A percentile compares a stretch with the other conserved stretches of the same genome.
Evolutionary conservation across 2,797 vertebrate species (phyloP).

Genomic region (Leuciscus waleckii): DNA sequence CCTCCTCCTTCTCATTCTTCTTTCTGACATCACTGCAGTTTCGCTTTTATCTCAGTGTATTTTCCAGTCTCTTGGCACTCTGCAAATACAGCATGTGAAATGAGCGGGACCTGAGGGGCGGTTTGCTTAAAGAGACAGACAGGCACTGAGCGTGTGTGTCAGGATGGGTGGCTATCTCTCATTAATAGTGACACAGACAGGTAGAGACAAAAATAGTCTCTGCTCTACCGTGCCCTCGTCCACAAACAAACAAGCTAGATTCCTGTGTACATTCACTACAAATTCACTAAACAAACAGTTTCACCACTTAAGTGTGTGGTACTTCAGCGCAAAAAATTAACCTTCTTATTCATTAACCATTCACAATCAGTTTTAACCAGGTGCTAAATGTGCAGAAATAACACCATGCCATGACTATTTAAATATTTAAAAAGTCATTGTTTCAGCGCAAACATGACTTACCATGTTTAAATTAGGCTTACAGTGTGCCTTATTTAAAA

Average conservation of each 20-base stretch:
- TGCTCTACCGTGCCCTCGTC: slow-evolving; percentile 33
- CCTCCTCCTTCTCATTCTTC: slow-evolving; percentile 16
- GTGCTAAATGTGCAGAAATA: not conserved
- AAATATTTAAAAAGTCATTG: not conserved
- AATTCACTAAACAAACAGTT: slow-evolving; percentile 8
- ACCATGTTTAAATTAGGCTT: not conserved
- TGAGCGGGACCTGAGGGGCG: slow-evolving; percentile 50
- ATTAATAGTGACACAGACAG: slow-evolving; percentile 70
- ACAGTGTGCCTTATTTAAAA: not conserved
- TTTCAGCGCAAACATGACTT: not conserved
- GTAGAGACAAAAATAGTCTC: slow-evolving; percentile 67
- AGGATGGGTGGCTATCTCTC: slow-evolving; percentile 67
- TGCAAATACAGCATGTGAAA: slow-evolving; percentile 57
- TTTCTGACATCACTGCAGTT: slow-evolving; percentile 43
- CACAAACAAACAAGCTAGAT: slow-evolving; percentile 31
- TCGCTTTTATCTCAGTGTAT: slow-evolving; percentile 30
- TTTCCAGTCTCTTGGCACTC: slow-evolving; percentile 46
- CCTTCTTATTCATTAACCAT: not conserved
- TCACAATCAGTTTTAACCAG: not conserved
- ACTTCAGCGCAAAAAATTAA: not conserved
- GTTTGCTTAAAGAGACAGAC: slow-evolving; percentile 66
- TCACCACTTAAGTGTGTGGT: not conserved
- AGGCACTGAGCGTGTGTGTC: slow-evolving; percentile 66
- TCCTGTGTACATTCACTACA: not conserved
- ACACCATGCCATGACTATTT: not conserved